Percentiles rank a stretch among this genome's conserved stretches.
Conservation (phyloP, 2,888 invertebrate species). For the Xylota sylvarum region DNA sequence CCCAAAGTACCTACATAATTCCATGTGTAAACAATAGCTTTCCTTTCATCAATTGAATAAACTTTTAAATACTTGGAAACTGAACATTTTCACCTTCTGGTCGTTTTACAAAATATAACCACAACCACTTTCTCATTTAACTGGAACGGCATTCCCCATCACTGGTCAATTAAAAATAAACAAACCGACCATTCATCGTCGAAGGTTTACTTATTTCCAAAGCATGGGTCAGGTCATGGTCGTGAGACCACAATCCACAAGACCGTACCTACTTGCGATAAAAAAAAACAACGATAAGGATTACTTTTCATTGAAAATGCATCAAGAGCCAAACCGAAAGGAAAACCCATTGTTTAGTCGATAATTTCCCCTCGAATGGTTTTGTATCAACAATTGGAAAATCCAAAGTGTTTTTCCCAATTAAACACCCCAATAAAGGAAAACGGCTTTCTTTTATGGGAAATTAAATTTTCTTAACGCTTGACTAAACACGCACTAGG, state of each 20-base stretch:
- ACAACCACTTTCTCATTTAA: neutral
- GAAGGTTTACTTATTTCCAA: neutral
- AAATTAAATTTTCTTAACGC: conserved; percentile 46
- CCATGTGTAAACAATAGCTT: conserved; percentile 2
- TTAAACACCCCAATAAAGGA: conserved; percentile 50
- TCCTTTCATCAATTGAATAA: neutral
- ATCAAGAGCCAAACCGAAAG: conserved; percentile 4
- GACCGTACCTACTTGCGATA: conserved; percentile 1
- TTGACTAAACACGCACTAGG: conserved; percentile 43
- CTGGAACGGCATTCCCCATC: conserved; percentile 1
- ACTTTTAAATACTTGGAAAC: neutral
- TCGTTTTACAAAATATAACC: neutral
- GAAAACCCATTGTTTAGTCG: conserved; percentile 61
- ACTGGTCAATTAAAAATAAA: conserved; percentile 25
- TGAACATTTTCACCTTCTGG: neutral
- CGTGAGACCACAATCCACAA: neutral
- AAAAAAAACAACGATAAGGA: neutral
- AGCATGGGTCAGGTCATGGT: conserved; percentile 57
- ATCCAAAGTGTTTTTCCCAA: conserved; percentile 63
- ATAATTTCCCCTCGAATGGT: conserved; percentile 36
- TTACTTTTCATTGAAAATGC: conserved; percentile 2
- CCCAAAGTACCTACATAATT: neutral
- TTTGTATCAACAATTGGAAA: conserved; percentile 50
- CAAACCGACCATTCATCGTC: neutral
- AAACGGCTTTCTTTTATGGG: conserved; percentile 1